A percentile compares a stretch with the other conserved stretches of the same genome.
Evolutionary conservation across 1,140 invertebrate genomes (phyloP).

Genomic region (Drosophila guanche): DNA sequence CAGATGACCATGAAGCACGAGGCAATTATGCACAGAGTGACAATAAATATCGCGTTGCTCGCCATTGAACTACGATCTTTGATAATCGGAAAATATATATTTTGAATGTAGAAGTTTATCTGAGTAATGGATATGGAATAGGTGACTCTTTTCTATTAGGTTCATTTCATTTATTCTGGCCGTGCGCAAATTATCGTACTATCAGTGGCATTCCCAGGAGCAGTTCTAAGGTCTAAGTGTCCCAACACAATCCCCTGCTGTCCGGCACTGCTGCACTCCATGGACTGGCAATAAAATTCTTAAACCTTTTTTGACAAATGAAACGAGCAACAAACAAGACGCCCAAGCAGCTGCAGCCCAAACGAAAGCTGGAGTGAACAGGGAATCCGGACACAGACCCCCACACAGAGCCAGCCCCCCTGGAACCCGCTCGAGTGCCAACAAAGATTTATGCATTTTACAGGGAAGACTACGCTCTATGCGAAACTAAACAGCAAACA

Average conservation of each 20-base stretch:
- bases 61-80: not conserved
- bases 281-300: conserved; percentile 59
- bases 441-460: conserved; percentile 79
- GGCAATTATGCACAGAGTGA: conserved; percentile 14
- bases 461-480: conserved; percentile 63
- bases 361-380: conserved; percentile 16
- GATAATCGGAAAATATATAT: no score
- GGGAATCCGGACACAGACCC: conserved; percentile 16
- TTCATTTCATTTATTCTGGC: conserved; percentile 13
- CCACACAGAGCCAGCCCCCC: not conserved
- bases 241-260: conserved; percentile 11
- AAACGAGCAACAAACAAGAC: conserved; percentile 75
- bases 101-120: no score
- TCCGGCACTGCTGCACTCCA: conserved; percentile 7
- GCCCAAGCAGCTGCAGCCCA: conserved; percentile 44
- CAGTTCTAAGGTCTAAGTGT: no score
- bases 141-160: not conserved
- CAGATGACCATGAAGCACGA: not conserved
- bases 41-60: conserved; percentile 9
- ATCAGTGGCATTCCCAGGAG: conserved; percentile 46
- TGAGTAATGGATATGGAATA: no score
- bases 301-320: conserved; percentile 74
- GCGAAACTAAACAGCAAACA: conserved; percentile 75
- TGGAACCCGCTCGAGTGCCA: conserved; percentile 43
- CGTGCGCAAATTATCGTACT: conserved; percentile 49